phyloP scores from a whole-genome alignment of 2,888 invertebrate species.

The Cecidostiba fungosa region DNA sequence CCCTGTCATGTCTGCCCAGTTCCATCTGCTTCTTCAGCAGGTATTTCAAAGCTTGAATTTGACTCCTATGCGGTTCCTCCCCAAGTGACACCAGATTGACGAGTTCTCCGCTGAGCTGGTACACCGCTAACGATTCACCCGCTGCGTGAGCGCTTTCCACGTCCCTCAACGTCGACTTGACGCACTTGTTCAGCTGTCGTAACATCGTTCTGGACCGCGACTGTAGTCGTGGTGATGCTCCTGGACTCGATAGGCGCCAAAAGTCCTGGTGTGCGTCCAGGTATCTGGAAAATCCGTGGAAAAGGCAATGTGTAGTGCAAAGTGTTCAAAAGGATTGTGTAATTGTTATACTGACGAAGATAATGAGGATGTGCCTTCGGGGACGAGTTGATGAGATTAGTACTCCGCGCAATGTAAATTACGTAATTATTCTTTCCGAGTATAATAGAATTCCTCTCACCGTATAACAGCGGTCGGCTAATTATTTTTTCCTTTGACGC shows the following conservation, averaged over 20 bases:
- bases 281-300: conserved; percentile 64
- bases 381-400: not conserved
- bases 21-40: conserved; percentile 67
- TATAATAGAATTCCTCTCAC: not conserved
- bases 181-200: conserved; percentile 65
- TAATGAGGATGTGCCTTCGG: not conserved
- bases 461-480: not conserved
- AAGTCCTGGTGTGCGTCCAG: conserved; percentile 69
- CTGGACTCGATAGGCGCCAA: conserved; percentile 55
- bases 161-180: conserved; percentile 64
- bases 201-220: conserved; percentile 60
- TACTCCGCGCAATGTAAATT: not conserved
- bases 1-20: conserved; percentile 73
- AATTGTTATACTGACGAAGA: not conserved
- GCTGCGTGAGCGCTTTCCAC: conserved; percentile 68
- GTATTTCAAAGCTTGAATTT: conserved; percentile 69
- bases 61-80: conserved; percentile 66
- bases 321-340: not conserved
- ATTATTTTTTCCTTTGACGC: not conserved
- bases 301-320: not conserved
- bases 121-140: conserved; percentile 65
- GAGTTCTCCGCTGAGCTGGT: conserved; percentile 69
- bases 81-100: conserved; percentile 65
- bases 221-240: not conserved
- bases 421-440: not conserved